Percentiles rank a stretch among this genome's conserved stretches.
phyloP scores from a whole-genome alignment of 2,888 invertebrate genomes.

The Carcina quercana region DNA sequence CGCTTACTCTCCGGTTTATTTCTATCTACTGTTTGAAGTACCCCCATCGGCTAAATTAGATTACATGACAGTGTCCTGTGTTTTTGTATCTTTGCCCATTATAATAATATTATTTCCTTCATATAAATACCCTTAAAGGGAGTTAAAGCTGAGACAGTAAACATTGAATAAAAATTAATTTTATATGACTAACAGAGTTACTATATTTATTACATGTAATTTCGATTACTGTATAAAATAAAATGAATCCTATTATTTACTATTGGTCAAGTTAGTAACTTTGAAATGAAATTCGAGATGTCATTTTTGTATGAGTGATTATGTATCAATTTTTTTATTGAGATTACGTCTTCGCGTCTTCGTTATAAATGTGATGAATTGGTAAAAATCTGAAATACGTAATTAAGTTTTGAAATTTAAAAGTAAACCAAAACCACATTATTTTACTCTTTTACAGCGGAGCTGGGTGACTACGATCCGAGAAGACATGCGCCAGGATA shows the following conservation, averaged over 20 bases:
- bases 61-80: constrained; percentile 33
- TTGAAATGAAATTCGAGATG: no score
- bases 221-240: no score
- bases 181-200: no score
- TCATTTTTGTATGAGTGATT: no score
- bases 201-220: no score
- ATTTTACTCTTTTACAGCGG: constrained; percentile 78
- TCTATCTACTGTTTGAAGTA: constrained; percentile 43
- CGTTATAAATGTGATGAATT: not conserved
- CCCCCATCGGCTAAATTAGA: constrained; percentile 37
- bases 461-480: constrained; percentile 95
- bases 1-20: constrained; percentile 33
- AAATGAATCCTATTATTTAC: no score
- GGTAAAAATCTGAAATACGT: not conserved
- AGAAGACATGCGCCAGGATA: constrained; percentile 91
- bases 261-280: no score
- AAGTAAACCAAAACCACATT: not conserved
- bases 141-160: no score
- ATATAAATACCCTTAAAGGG: no score
- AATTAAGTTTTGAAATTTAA: not conserved
- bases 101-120: not conserved
- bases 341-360: not conserved
- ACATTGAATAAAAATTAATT: no score
- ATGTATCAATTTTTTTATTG: not conserved
- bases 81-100: constrained; percentile 23